Percentiles rank a stretch among this genome's conserved stretches.
phyloP scores from a whole-genome alignment of 2,888 invertebrate species.

The Aphrophora alni region DNA sequence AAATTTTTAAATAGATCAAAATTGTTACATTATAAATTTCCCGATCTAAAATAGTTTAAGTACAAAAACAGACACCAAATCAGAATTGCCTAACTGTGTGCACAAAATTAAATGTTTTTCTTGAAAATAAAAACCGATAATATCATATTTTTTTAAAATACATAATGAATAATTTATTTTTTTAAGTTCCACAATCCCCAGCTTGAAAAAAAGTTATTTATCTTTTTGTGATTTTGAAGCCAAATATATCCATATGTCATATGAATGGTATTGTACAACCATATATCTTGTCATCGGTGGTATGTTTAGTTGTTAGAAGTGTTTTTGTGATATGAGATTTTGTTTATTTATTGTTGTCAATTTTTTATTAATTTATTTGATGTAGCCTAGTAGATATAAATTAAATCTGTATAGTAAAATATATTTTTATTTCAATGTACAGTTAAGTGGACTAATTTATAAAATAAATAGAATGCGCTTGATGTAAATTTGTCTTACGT shows the following conservation, averaged over 20 bases:
- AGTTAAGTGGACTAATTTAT: neutral
- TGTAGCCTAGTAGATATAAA: neutral
- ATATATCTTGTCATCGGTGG: neutral
- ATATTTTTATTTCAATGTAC: neutral
- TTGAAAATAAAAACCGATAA: neutral
- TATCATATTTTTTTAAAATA: neutral
- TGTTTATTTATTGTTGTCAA: neutral
- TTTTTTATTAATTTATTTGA: neutral
- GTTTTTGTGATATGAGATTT: neutral
- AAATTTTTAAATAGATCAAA: too few species aligned
- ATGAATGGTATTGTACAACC: neutral
- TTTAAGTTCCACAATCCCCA: too few species aligned
- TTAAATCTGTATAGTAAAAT: neutral
- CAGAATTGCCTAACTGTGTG: neutral
- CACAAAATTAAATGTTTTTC: neutral
- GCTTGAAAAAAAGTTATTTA: neutral
- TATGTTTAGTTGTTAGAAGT: neutral
- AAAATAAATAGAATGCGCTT: constrained; percentile 5
- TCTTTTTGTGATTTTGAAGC: too few species aligned
- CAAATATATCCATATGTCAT: too few species aligned
- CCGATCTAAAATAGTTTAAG: neutral
- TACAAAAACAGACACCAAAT: neutral
- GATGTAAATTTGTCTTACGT: neutral
- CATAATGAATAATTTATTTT: too few species aligned
- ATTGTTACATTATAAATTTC: neutral